Base-by-base conservation (phyloP, 2,888 invertebrate species). In the Brenthis daphne region DNA sequence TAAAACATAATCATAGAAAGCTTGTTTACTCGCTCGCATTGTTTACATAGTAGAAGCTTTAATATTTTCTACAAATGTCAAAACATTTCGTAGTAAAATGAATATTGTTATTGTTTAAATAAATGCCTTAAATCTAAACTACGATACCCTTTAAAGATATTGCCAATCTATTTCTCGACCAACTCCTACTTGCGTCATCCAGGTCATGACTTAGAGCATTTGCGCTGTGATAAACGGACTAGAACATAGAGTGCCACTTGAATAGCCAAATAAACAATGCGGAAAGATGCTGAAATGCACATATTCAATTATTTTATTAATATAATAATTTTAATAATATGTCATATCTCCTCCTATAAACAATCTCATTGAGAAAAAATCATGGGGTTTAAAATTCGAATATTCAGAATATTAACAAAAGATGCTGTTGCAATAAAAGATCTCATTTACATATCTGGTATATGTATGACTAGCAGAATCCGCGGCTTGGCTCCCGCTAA, bases 141-240 rank as follows among this genome's bases (percentile, higher is more conserved):
- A 37, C 20, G 20, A 37, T 54, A 67, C 60, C 55, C 55, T 63
- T 63, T 37, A 63, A 20, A 63, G 53, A 54, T 29, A 58, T 67
- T 50, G 50, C 61, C 67, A 55, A 67, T 54, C 61, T 67, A 61
- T 67, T 60, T 61, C 61, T 60, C 50, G 60, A 67, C 55, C 50
- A 61, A 48, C 60, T 47, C 55, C 61, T 61, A 61, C 48, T 67
- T 67, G 61, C 67, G 67, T 67, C 67, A 67, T 67, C 61, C 67
- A 67, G 67, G 67, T 67, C 67, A 67, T 55, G 67, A 67, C 67
- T 67, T 67, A 50, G 60, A 67, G 54, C 61, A 61, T 67, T 67
- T 56, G 37, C 67, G 67, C 37, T 61, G 58, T 60, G 67, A 67
- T 67, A 67, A 67, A 67, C 61, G 50, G 50, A 48, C 61, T 56